Percentiles rank a stretch among this genome's conserved stretches.
Conservation (phyloP, 2,888 invertebrate genomes). For the Anorthoa munda region DNA sequence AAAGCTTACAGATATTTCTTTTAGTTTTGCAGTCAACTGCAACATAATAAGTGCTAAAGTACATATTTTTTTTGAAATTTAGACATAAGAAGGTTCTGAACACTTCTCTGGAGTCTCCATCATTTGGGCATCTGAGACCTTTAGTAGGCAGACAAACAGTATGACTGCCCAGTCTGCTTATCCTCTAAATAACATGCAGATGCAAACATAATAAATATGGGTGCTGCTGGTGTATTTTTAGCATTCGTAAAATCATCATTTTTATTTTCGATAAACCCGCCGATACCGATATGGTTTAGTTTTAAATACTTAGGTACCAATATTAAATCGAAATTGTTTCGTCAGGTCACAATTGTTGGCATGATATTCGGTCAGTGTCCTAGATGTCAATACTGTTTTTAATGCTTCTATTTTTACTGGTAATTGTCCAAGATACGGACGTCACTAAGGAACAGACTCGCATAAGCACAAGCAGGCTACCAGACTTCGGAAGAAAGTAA, state of each 20-base stretch:
- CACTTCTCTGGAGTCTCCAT: background rate
- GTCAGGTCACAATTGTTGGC: slow-evolving; percentile 81
- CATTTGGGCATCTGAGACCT: background rate
- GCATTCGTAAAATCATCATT: background rate
- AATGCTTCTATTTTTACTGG: slow-evolving; percentile 88
- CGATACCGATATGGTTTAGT: slow-evolving; percentile 10
- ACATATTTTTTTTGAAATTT: background rate
- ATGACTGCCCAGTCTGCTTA: background rate
- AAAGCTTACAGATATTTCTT: background rate
- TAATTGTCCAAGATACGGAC: slow-evolving; percentile 87
- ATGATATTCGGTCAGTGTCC: slow-evolving; percentile 86
- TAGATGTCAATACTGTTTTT: slow-evolving; percentile 86
- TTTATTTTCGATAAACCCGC: background rate
- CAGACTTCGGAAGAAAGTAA: slow-evolving; percentile 83
- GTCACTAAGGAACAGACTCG: slow-evolving; percentile 79
- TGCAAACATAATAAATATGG: background rate
- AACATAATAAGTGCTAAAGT: no score
- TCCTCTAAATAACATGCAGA: background rate
- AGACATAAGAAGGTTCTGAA: background rate
- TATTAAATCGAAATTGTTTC: slow-evolving; percentile 58
- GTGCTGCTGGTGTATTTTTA: slow-evolving; percentile 1
- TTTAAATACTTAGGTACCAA: slow-evolving; percentile 33
- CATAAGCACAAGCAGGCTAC: slow-evolving; percentile 73
- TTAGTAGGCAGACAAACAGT: background rate
- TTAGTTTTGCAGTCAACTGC: background rate